Percentiles rank a stretch among this genome's conserved stretches.
Conservation (phyloP, 2,113 vertebrate genomes). For the Engraulis encrasicolus region DNA sequence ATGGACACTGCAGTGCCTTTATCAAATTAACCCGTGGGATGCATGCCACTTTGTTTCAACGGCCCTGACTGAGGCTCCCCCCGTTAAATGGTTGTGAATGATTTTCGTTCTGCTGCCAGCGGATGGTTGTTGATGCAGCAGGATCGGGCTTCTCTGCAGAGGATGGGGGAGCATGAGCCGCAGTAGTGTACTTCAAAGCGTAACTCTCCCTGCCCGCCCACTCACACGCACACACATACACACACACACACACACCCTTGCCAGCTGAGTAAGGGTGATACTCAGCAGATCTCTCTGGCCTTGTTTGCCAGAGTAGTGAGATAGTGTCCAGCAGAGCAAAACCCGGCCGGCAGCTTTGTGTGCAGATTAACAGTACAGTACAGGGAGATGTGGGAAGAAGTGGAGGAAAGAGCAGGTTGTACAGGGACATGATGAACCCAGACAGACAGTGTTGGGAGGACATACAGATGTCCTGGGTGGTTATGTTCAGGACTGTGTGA, state of each 20-base stretch:
- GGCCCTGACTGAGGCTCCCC: background rate
- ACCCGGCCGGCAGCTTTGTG: background rate
- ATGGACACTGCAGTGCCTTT: background rate
- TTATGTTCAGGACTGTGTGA: too few relatives aligned
- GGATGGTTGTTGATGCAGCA: background rate
- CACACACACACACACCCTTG: background rate
- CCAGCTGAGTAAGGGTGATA: background rate
- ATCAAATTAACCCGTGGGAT: background rate
- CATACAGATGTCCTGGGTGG: too few relatives aligned
- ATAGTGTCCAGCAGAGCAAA: background rate
- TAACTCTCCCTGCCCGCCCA: background rate
- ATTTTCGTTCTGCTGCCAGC: background rate
- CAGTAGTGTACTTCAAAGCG: background rate
- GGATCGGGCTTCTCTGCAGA: background rate
- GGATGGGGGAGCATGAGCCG: background rate
- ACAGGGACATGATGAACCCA: background rate
- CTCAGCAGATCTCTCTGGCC: background rate
- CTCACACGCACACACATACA: background rate
- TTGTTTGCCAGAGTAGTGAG: background rate
- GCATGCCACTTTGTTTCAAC: background rate
- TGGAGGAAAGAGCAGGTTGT: background rate
- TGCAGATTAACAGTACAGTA: too few relatives aligned
- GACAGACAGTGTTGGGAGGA: background rate
- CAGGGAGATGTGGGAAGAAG: background rate
- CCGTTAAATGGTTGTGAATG: background rate